Conservation (phyloP, 1,140 invertebrate genomes). For the Papilio machaon region DNA sequence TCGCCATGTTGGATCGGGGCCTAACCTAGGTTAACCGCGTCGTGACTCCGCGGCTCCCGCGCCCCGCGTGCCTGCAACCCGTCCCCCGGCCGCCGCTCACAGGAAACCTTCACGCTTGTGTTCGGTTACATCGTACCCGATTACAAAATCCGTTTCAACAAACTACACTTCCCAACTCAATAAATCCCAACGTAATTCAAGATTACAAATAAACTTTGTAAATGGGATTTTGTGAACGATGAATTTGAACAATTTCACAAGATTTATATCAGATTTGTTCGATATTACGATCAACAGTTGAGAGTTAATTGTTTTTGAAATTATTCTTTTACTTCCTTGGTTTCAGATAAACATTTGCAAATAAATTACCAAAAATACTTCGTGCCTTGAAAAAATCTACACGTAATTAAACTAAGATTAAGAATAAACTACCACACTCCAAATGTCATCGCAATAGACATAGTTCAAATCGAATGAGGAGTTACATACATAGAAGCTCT, state of each 20-base stretch:
- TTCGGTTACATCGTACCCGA: slow-evolving; percentile 64
- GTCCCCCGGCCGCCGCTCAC: slow-evolving; percentile 57
- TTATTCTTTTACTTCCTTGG: neutral
- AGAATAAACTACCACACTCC: neutral
- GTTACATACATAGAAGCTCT: neutral
- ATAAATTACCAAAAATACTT: too few relatives aligned
- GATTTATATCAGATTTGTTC: neutral
- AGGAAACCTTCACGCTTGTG: slow-evolving; percentile 74
- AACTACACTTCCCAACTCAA: slow-evolving; percentile 36
- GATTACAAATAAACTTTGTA: slow-evolving; percentile 31
- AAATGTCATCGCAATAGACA: neutral
- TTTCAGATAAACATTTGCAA: too few relatives aligned
- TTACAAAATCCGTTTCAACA: slow-evolving; percentile 42
- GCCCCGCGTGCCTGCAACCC: slow-evolving; percentile 43
- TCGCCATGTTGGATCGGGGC: slow-evolving; percentile 53
- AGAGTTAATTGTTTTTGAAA: neutral
- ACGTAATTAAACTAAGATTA: too few relatives aligned
- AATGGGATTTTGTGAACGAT: slow-evolving; percentile 28
- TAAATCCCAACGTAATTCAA: slow-evolving; percentile 37
- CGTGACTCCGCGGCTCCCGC: slow-evolving; percentile 64
- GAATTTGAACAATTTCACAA: neutral
- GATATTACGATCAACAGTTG: neutral
- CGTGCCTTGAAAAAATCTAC: too few relatives aligned
- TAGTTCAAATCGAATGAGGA: neutral
- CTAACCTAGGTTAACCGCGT: slow-evolving; percentile 73